Percentiles rank a stretch among this genome's conserved stretches.
These are phyloP conservation scores for Falco biarmicus DNA, from an alignment of 2,797 vertebrate genomes.

Conservation along the genomic window DNA sequence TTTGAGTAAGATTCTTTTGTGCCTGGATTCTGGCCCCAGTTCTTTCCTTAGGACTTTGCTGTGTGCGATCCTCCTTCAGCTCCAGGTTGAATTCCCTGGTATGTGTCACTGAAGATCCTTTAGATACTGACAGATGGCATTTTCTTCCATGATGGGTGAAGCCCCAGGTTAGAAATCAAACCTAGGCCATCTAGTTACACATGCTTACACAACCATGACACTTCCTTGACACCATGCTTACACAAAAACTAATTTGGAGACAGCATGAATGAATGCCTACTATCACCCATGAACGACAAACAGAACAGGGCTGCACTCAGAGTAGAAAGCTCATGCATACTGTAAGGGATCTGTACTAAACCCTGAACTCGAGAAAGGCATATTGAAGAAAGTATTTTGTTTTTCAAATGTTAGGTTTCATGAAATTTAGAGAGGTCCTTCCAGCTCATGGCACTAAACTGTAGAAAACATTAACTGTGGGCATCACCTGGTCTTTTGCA, in stretches of 20 bases:
- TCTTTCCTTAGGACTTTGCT: no score
- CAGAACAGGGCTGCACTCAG: background rate
- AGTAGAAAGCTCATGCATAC: background rate
- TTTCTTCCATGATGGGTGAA: background rate
- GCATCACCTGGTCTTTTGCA: background rate
- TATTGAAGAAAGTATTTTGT: background rate
- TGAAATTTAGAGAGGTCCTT: background rate
- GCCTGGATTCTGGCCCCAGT: no score
- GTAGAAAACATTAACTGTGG: background rate
- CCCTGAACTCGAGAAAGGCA: background rate
- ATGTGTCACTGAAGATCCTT: no score
- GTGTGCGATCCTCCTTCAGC: no score
- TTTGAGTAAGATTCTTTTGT: no score
- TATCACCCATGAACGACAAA: background rate
- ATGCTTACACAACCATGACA: no score
- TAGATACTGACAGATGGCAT: background rate
- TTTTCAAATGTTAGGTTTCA: slow-evolving; percentile 1
- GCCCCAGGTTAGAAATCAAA: slow-evolving; percentile 16
- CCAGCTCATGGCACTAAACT: background rate
- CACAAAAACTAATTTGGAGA: slow-evolving; percentile 7
- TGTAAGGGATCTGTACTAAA: background rate
- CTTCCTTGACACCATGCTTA: background rate
- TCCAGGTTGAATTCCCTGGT: no score
- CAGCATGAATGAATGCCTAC: background rate
- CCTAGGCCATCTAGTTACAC: background rate